phyloP scores from a whole-genome alignment of 2,888 invertebrate species.

The Temnothorax unifasciatus region DNA sequence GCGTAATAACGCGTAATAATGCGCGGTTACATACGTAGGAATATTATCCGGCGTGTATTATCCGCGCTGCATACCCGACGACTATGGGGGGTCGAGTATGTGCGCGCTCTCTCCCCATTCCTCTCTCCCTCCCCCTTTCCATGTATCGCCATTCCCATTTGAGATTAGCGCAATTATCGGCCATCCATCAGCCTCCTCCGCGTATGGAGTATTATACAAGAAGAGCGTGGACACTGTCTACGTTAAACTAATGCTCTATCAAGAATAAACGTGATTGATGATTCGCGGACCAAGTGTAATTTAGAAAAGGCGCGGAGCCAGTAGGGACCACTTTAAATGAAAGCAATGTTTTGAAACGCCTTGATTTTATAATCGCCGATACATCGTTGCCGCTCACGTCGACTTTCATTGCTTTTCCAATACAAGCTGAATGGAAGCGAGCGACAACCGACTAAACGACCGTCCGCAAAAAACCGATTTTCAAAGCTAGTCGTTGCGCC shows the following conservation, averaged over 20 bases:
- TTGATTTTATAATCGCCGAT: slow-evolving; percentile 45
- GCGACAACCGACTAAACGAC: slow-evolving; percentile 50
- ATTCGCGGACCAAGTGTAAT: slow-evolving; percentile 17
- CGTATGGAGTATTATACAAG: neutral
- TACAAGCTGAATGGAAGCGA: slow-evolving; percentile 23
- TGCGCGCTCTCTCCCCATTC: slow-evolving; percentile 25
- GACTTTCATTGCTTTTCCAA: slow-evolving; percentile 49
- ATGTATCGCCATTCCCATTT: slow-evolving; percentile 59
- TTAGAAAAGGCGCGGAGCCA: neutral
- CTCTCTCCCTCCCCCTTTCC: slow-evolving; percentile 28
- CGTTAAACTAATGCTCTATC: slow-evolving; percentile 25
- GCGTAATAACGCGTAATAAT: slow-evolving; percentile 78
- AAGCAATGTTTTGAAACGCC: neutral
- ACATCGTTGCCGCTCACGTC: slow-evolving; percentile 36
- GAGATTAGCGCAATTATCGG: slow-evolving; percentile 75
- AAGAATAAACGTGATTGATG: slow-evolving; percentile 37
- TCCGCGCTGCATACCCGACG: slow-evolving; percentile 59
- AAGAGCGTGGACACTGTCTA: slow-evolving; percentile 2
- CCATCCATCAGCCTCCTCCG: slow-evolving; percentile 63
- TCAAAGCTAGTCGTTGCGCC: slow-evolving; percentile 41
- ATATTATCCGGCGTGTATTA: slow-evolving; percentile 74
- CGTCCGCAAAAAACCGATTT: slow-evolving; percentile 20
- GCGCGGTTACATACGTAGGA: slow-evolving; percentile 73
- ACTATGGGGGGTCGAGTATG: slow-evolving; percentile 58
- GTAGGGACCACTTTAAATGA: neutral